These are phyloP conservation scores for Carduelis carduelis DNA, from an alignment of 2,797 vertebrate genomes.

Conservation along the genomic window DNA sequence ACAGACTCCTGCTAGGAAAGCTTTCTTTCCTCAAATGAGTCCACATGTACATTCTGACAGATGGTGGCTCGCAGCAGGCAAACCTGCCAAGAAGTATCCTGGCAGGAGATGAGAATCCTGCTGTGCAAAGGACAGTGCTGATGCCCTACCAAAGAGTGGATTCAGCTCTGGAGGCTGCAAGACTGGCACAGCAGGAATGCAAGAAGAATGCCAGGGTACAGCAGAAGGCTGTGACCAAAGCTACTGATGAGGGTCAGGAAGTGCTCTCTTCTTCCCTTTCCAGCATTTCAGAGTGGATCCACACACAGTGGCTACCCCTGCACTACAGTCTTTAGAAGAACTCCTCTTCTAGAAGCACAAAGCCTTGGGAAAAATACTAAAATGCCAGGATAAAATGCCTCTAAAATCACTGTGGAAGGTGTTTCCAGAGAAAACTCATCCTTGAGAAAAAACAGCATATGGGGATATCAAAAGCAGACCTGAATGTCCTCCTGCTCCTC, in stretches of 20 bases:
- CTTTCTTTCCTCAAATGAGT: constrained; percentile 27
- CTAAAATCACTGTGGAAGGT: not conserved
- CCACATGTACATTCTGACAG: constrained; percentile 59
- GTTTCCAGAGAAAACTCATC: not conserved
- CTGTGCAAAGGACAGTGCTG: not conserved
- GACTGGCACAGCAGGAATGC: not conserved
- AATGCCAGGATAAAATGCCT: not conserved
- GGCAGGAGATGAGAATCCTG: constrained; percentile 30
- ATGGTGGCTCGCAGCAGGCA: not conserved
- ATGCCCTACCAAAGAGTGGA: not conserved
- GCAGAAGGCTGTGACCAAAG: not conserved
- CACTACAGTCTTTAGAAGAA: not conserved
- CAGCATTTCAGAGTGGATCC: not conserved
- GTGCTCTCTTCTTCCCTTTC: not conserved
- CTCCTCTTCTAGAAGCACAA: not conserved
- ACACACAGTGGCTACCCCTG: not conserved
- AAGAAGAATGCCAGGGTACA: not conserved
- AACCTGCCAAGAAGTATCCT: not conserved
- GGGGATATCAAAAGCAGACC: not conserved
- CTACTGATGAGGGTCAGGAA: not conserved
- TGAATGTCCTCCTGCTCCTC: not conserved
- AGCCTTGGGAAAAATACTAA: not conserved
- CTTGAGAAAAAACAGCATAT: not conserved
- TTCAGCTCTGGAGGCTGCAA: not conserved
- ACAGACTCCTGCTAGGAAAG: not conserved